Percentiles rank a stretch among this genome's conserved stretches.
These are phyloP conservation scores for Halyomorpha halys DNA, from an alignment of 1,140 invertebrate species.

Conservation along the genomic window DNA sequence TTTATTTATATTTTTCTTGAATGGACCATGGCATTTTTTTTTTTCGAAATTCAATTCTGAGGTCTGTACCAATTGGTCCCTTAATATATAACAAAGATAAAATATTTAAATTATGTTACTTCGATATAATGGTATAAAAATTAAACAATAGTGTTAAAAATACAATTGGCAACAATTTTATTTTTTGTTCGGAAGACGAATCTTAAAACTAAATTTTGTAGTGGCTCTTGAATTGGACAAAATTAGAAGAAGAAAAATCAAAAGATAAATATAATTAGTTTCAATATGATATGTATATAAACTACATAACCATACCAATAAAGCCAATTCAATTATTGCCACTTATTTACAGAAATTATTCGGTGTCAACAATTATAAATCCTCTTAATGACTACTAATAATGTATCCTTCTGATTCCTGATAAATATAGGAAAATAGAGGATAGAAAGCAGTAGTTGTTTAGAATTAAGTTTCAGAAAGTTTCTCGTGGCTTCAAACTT, in stretches of 20 bases:
- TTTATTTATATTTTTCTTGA: too few species aligned
- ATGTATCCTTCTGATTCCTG: neutral
- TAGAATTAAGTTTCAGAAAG: too few species aligned
- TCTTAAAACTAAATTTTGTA: neutral
- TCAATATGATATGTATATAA: too few species aligned
- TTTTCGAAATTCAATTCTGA: too few species aligned
- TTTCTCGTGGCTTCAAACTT: constrained; percentile 4
- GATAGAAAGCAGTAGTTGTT: neutral
- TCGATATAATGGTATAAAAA: constrained; percentile 5
- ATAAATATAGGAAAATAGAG: neutral
- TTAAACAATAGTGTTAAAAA: constrained; percentile 8
- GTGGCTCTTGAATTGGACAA: constrained; percentile 1
- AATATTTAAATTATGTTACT: neutral
- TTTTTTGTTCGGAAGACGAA: constrained; percentile 6
- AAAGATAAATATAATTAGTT: too few species aligned
- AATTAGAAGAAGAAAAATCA: too few species aligned
- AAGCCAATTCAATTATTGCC: too few species aligned
- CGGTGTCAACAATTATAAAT: neutral
- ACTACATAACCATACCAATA: too few species aligned
- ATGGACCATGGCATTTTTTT: too few species aligned
- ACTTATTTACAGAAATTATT: too few species aligned
- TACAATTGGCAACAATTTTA: constrained; percentile 2
- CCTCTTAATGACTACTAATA: neutral
- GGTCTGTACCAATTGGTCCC: too few species aligned
- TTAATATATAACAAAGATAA: too few species aligned